Base-by-base conservation (phyloP, 2,888 invertebrate genomes). In the Watsonalla binaria region DNA sequence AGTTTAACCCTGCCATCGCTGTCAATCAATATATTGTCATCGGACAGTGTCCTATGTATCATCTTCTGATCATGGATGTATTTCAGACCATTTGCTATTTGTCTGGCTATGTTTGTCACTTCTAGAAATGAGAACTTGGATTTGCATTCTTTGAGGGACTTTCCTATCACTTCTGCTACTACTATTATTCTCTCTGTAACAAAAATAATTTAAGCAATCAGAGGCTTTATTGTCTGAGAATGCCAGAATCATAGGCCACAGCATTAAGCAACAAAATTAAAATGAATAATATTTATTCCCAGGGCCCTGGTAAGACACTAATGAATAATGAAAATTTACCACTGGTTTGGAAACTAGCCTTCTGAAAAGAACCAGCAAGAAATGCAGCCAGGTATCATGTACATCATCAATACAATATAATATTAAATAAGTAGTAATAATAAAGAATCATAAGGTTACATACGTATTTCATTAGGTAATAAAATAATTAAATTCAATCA, bases 21-120 rank as follows among this genome's bases (percentile, higher is more conserved):
- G 74, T 96, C 95, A 45, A 98, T 76, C 11, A 97, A 86, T 66
- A 99, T 94, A 82, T 97, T 97, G 67, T 96, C 95, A 51, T 95
- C 94, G 56, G 95, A 94, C 56, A 99, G 85, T 76, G 95, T 96
- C 62, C 96, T 93, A 74, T 96, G 96, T 2, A 95, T 93, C 53
- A 98, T 92, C 54, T 94, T 93, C 61, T 93, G 91, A 6, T 89
- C 72, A 76, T 98, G 95, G 15, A 99, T 91, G 73, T 94, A 94
- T 51, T 90, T 83, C 53, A 99, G 86, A 2, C 94, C 97, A 49
- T 91, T 90, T 7, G 96, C 90, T 53, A 96, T 92, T 84, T 97
- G 96, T 72, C 92, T 92, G 0, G 94, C 94, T 63, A 97, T 92
- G 68, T 92, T 92, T 11, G 93, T 80, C 47, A 95, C 82, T 65